A percentile compares a stretch with the other conserved stretches of the same genome.
phyloP scores from a whole-genome alignment of 2,797 vertebrate species.

The Acrocephalus scirpaceus region DNA sequence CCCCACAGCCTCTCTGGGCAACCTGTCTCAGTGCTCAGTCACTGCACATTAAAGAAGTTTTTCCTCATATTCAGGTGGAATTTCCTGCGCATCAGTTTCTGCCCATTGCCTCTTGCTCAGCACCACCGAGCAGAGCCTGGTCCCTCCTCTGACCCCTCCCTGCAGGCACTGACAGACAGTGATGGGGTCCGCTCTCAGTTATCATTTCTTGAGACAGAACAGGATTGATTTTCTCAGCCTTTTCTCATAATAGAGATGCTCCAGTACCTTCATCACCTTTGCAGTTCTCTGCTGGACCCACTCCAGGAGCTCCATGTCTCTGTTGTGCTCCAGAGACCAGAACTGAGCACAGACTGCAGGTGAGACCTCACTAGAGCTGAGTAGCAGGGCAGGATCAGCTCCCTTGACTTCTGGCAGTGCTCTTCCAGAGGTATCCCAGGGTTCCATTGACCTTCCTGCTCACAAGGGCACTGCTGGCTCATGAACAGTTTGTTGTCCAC shows the following conservation, averaged over 20 bases:
- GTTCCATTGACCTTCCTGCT: neutral
- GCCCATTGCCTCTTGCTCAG: rapidly evolving
- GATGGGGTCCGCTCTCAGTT: neutral
- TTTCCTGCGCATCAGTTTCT: rapidly evolving
- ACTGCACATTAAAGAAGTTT: neutral
- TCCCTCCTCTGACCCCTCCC: neutral
- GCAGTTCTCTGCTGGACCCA: neutral
- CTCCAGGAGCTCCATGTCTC: neutral
- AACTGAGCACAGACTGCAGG: neutral
- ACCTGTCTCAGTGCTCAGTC: rapidly evolving
- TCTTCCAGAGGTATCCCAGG: neutral
- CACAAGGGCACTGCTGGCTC: neutral
- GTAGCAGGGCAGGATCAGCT: neutral
- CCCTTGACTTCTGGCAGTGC: neutral
- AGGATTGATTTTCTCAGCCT: rapidly evolving
- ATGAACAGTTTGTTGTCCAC: neutral
- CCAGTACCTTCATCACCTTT: neutral
- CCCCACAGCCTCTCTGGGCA: too few relatives aligned
- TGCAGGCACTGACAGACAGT: neutral
- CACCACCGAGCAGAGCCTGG: rapidly evolving
- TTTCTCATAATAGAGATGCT: neutral
- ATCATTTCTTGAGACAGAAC: rapidly evolving
- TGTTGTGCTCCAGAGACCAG: neutral
- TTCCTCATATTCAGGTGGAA: neutral
- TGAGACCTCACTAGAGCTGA: neutral